Base-by-base conservation (phyloP, 2,113 vertebrate species). In the Paracanthobrama guichenoti region DNA sequence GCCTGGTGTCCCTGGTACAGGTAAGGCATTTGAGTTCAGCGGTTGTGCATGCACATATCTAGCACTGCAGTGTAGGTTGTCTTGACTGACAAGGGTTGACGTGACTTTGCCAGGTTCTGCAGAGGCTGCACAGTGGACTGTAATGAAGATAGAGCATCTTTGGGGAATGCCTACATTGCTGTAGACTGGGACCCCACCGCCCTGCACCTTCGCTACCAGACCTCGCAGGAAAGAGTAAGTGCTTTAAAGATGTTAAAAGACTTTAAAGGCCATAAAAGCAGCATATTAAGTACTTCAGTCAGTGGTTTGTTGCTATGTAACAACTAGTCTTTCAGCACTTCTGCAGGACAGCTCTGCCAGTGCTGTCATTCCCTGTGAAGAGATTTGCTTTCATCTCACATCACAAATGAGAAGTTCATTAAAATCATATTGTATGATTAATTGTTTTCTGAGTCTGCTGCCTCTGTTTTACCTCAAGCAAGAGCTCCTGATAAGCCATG, bases 1-100 rank as follows among this genome's bases (percentile, higher is more conserved):
- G 97, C 98, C 83, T 98, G 97, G 95, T 99, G 98, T 86, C 97
- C 97, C 0, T 99, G 97, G 98, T 99, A 99, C 93, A 98, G 98
- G 98, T 99, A 93, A 95, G 90, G 75, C 24, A 22, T 83, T 44
- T 42, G 48, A 79, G 39, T 73, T 24, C n/a, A 71, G 7, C 9
- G 5, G 10, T 64, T 66, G 57, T 64, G 44, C 35, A 18, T 72
- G 20, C 18, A n/a, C 84, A n/a, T 59, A 57, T 64, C 24, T 79
- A 50, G 4, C 69, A 20, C 2, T 13, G 2, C 28, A 62, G 35
- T 2, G 28, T 53, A 13, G 46, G 14, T 16, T 48, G 4, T 16
- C 16, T 8, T 76, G 64, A 84, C 71, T 84, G 78, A 86, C 42
- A 3, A 44, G 53, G 24, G 28, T 14, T 72, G 57, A 78, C 22